Base-by-base conservation (phyloP, 2,888 invertebrate species). In the Theodoxus fluviatilis region DNA sequence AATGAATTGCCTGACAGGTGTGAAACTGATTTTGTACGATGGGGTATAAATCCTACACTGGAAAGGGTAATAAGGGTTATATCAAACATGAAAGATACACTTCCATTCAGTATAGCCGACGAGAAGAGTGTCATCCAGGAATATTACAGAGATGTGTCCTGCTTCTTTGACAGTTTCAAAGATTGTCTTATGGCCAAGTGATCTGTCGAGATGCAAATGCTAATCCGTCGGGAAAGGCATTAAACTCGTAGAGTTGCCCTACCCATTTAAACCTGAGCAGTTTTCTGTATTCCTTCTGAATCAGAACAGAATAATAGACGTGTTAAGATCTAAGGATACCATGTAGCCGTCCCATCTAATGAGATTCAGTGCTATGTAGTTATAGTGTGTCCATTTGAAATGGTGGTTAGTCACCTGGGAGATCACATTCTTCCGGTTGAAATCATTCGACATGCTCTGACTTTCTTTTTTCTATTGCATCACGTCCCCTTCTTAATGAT, bases 21-120 rank as follows among this genome's bases (percentile, higher is more conserved):
- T n/a, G n/a, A 57, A 31, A 57, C 57, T 57, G 57, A 57, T 18
- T 57, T 57, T 28, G 57, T 57, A 9, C 31, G 57, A 18, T 57
- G 57, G 6, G 33, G 31, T 28, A 57, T 1, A 31, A 57, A 3
- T 6, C 57, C 57, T 18, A 57, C 9, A 4, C 33, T 57, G 15
- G 31, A 6, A 6, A 57, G 31, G 6, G 33, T 6, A 4, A 1
- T 1, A 25, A 57, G 57, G 18, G 28, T n/a, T 57, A n/a, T n/a
- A n/a, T n/a, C n/a, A n/a, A n/a, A n/a, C n/a, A n/a, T n/a, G n/a
- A n/a, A 1, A 31, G 31, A 2, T 28, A 33, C 57, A 57, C 18
- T 57, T 25, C 31, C 18, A 4, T 2, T 12, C 6, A 25, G 28
- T 25, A 6, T 57, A 9, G 12, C 57, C 57, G 22, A 57, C 15